Conservation (phyloP, 1,140 invertebrate genomes). For the Temnothorax longispinosus region DNA sequence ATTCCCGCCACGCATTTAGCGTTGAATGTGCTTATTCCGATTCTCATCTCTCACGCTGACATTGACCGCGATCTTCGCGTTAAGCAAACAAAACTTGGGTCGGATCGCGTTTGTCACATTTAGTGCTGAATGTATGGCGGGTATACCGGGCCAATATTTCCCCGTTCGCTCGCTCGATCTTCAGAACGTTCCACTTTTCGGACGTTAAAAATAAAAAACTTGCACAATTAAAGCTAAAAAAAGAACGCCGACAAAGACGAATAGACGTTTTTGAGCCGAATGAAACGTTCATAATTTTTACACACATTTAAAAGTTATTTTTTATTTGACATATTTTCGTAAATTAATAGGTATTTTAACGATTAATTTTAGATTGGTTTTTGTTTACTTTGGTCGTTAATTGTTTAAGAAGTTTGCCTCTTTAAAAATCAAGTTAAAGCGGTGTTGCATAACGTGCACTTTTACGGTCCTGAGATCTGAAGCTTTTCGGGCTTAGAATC, state of each 20-base stretch:
- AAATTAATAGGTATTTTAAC: not conserved
- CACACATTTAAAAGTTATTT: too few relatives aligned
- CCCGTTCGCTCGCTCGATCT: not conserved
- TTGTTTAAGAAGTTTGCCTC: not conserved
- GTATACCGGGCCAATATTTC: constrained; percentile 12
- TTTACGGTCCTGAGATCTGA: constrained; percentile 7
- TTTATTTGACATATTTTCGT: not conserved
- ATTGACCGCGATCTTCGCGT: constrained; percentile 58
- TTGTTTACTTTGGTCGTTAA: not conserved
- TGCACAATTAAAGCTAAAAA: constrained; percentile 5
- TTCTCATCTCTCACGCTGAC: constrained; percentile 56
- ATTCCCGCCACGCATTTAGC: constrained; percentile 22
- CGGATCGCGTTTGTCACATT: constrained; percentile 33
- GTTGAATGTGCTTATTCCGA: constrained; percentile 47
- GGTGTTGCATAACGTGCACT: not conserved
- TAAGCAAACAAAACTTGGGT: constrained; percentile 50
- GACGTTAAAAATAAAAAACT: not conserved
- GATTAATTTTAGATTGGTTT: not conserved
- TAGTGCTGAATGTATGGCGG: not conserved
- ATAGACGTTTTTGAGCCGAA: not conserved
- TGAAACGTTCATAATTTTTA: not conserved
- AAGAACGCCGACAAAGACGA: not conserved
- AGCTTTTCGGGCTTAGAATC: constrained; percentile 63
- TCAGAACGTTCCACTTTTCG: constrained; percentile 15
- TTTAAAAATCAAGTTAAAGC: not conserved